A percentile compares a stretch with the other conserved stretches of the same genome.
These are phyloP conservation scores for Nomada ferruginata DNA, from an alignment of 2,888 invertebrate species.

Conservation along the genomic window DNA sequence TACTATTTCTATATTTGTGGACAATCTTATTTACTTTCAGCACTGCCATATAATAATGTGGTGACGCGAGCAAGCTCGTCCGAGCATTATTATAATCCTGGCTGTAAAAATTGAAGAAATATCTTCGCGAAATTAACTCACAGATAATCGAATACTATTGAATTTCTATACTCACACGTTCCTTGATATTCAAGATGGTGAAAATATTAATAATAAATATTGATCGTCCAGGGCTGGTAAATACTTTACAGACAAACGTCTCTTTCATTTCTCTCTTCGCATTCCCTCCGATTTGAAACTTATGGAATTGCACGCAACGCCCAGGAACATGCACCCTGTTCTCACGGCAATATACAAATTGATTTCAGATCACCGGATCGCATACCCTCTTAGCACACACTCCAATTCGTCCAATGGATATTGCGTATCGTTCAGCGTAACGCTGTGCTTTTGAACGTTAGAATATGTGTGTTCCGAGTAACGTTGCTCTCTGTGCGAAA, in stretches of 20 bases:
- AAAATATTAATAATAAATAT: no score
- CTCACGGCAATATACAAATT: constrained; percentile 47
- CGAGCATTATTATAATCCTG: no score
- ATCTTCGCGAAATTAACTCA: no score
- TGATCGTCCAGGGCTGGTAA: not conserved
- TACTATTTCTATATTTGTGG: no score
- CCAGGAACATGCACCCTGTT: constrained; percentile 29
- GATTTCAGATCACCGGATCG: constrained; percentile 56
- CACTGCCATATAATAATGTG: no score
- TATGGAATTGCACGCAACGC: constrained; percentile 30
- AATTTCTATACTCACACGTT: no score
- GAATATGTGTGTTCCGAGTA: constrained; percentile 27
- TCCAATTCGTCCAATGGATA: constrained; percentile 36
- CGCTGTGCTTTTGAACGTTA: constrained; percentile 32
- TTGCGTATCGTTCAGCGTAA: constrained; percentile 27
- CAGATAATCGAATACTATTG: no score
- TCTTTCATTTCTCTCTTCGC: not conserved
- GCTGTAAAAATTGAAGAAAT: no score
- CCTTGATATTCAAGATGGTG: no score
- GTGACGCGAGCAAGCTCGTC: no score
- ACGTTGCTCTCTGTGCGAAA: constrained; percentile 16
- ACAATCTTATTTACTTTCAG: no score
- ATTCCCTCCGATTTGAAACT: not conserved
- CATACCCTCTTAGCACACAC: constrained; percentile 43
- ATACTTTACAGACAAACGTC: not conserved